Evolutionary conservation across 92 coral and sea anemone species (phyloP).

Genomic region (Galaxea fascicularis): DNA sequence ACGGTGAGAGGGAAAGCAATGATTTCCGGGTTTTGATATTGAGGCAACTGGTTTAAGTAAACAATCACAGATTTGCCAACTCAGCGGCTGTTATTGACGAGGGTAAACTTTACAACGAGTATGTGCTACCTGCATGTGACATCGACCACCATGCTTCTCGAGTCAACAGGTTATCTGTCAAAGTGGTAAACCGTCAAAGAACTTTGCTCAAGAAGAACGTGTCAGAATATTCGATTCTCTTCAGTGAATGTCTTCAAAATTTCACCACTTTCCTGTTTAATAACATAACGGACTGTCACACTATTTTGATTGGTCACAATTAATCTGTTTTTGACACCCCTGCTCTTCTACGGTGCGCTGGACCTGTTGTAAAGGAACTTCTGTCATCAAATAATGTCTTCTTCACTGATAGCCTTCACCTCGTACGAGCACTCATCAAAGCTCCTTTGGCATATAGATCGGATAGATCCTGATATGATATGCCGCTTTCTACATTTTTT

Average conservation of each 20-base stretch:
- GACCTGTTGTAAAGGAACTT: background rate
- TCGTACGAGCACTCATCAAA: background rate
- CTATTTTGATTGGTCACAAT: no score
- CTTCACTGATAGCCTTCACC: background rate
- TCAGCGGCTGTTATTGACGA: background rate
- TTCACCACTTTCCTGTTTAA: background rate
- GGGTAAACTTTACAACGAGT: background rate
- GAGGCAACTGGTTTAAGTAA: no score
- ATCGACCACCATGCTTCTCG: no score
- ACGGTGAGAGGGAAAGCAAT: background rate
- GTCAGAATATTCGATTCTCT: background rate
- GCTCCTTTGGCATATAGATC: no score
- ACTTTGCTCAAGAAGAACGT: background rate
- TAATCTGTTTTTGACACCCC: no score
- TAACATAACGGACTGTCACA: background rate
- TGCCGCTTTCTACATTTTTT: no score
- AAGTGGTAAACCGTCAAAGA: background rate
- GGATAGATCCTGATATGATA: no score
- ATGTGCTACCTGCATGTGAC: no score
- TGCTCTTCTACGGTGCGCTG: no score
- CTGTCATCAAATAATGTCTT: background rate
- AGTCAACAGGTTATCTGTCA: background rate
- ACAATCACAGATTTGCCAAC: background rate
- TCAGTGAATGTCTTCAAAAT: background rate
- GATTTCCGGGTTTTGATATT: background rate